Evolutionary conservation across 2,888 invertebrate genomes (phyloP), one percentile per base, ranked within the genome.

Genomic region (Andrena trimmerana): DNA sequence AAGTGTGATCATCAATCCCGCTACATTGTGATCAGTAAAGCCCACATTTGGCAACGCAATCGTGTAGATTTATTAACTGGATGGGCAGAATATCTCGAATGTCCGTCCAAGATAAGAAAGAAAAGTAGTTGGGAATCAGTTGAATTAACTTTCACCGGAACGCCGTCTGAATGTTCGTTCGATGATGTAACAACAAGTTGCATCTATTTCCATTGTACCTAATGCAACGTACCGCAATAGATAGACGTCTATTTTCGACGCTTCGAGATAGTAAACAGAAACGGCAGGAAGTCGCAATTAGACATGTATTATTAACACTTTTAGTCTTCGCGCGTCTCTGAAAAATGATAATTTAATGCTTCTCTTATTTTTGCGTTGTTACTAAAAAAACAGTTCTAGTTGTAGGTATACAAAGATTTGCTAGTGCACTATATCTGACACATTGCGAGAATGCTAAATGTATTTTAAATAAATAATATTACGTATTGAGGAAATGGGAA

Each of bases 1-100:
- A 83, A 69, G 80, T 83, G 85, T 75, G 80, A 75, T 57, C 85
- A 85, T 85, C 75, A 85, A 78, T 85, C 78, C 62, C 57, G 66
- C 27, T 72, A 80, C 85, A 85, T 85, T 85, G 84, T 85, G 74
- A 67, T 59, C 78, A 68, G 62, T 62, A 63, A 68, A 78, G 54
- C 69, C 83, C 20, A 65, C 63, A 66, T 82, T 82, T 83, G 83
- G 77, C 83, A 84, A 77, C 63, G 73, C 7, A 52, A 48, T 31
- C 36, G n/a, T 27, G 70, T 24, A 33, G 57, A 79, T 83, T 84
- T 76, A 74, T 84, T 77, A 80, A 78, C 54, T n/a, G 48, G 72
- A 78, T 65, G 20, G 24, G 50, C 78, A 68, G 63, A 69, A 72
- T 75, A 67, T 50, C 24, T 50, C 36, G 69, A 16, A 65, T 8